Evolutionary conservation across 2,113 vertebrate species (phyloP).

Genomic region (Dicrurus megarhynchus): DNA sequence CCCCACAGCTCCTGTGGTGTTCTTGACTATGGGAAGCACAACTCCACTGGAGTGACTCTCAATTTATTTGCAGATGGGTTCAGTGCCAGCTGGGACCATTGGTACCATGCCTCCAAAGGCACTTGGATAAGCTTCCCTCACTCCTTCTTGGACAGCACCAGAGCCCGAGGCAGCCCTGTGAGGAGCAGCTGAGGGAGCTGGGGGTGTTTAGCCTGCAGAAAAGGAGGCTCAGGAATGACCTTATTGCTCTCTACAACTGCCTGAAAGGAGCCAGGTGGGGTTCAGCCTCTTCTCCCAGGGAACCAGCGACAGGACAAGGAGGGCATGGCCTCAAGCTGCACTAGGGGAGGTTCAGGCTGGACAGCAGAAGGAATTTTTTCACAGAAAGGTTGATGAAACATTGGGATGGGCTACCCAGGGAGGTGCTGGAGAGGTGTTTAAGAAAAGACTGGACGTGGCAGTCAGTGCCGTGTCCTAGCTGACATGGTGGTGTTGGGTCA

Average conservation of each 20-base stretch:
- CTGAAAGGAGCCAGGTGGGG: background rate
- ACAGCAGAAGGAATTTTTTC: background rate
- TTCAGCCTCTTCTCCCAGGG: too few species aligned
- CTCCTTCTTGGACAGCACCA: rapidly evolving
- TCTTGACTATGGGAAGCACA: rapidly evolving
- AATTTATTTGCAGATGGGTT: background rate
- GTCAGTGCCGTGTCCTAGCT: too few species aligned
- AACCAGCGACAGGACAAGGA: background rate
- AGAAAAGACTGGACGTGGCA: background rate
- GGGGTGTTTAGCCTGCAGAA: background rate
- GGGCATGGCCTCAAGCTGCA: background rate
- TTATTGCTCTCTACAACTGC: rapidly evolving
- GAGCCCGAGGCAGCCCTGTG: background rate
- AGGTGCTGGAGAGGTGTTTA: background rate
- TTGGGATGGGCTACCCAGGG: background rate
- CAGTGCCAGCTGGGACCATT: background rate
- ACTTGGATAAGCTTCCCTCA: background rate
- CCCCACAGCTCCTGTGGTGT: rapidly evolving
- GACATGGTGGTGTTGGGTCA: background rate
- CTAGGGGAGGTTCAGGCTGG: background rate
- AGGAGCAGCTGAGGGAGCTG: background rate
- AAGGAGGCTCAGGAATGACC: background rate
- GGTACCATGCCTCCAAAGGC: rapidly evolving
- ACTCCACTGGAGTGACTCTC: rapidly evolving
- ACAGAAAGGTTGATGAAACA: background rate